Conservation (phyloP, 2,113 vertebrate species). For the Addax nasomaculatus region DNA sequence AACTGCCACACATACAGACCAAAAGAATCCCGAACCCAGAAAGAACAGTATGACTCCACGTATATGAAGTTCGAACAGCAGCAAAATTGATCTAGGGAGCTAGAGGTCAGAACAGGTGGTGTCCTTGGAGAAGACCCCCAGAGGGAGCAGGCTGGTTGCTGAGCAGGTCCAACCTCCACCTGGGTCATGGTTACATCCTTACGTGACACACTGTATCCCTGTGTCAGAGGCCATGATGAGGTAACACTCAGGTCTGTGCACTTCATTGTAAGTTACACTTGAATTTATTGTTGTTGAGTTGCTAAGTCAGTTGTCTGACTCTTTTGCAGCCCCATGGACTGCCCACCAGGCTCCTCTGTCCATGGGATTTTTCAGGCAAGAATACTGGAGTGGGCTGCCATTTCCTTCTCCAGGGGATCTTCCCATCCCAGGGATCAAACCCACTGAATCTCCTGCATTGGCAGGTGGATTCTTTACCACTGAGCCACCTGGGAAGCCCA, state of each 20-base stretch:
- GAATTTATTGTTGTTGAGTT: background rate
- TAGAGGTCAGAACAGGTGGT: background rate
- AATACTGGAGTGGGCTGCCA: background rate
- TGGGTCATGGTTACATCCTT: background rate
- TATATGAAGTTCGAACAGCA: background rate
- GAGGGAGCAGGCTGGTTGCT: background rate
- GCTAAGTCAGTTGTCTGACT: background rate
- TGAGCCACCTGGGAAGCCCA: background rate
- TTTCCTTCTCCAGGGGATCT: background rate
- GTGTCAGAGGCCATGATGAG: background rate
- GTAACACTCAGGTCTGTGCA: background rate
- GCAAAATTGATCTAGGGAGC: background rate
- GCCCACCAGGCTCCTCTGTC: background rate
- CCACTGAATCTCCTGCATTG: background rate
- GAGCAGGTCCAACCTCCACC: background rate
- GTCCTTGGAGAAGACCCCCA: rapidly evolving
- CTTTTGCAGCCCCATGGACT: background rate
- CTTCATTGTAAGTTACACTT: background rate
- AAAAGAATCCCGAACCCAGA: background rate
- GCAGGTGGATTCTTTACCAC: background rate
- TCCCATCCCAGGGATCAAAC: background rate
- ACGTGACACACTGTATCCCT: background rate
- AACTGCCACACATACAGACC: background rate
- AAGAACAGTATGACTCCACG: background rate
- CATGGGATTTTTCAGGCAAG: background rate